Conservation (phyloP, 37 sponge, comb jelly and placozoan genomes). For the Cliona cf. orientalis region DNA sequence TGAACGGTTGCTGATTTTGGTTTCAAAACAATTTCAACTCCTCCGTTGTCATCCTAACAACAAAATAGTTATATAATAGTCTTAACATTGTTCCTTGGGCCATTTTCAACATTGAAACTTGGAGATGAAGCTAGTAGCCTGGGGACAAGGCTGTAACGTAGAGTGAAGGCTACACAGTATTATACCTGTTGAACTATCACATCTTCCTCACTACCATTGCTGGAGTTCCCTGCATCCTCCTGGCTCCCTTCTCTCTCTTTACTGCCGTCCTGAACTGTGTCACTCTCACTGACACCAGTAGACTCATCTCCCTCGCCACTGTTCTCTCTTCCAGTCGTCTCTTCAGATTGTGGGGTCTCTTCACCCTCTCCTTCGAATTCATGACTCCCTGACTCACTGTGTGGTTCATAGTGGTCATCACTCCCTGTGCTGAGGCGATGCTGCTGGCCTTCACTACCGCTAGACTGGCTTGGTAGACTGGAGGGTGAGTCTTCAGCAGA, state of each 20-base stretch:
- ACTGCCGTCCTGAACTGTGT: neutral
- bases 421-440: no score
- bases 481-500: no score
- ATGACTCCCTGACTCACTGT: slow-evolving; percentile 1
- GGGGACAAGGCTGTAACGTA: no score
- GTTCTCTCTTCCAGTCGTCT: neutral
- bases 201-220: neutral
- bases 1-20: neutral
- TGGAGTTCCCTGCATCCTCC: neutral
- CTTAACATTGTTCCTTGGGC: neutral
- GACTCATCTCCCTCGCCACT: neutral
- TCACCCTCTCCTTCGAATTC: neutral
- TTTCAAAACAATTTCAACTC: neutral
- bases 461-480: no score
- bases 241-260: slow-evolving; percentile 15
- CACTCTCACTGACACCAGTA: neutral
- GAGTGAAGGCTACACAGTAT: no score
- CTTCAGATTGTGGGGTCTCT: neutral
- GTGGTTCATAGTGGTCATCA: no score
- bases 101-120: no score
- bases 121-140: no score
- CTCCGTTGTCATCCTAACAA: neutral
- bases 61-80: no score
- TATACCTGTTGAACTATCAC: neutral
- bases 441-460: no score